Evolutionary conservation across 2,888 invertebrate species (phyloP).

Genomic region (Oasisia sp.): DNA sequence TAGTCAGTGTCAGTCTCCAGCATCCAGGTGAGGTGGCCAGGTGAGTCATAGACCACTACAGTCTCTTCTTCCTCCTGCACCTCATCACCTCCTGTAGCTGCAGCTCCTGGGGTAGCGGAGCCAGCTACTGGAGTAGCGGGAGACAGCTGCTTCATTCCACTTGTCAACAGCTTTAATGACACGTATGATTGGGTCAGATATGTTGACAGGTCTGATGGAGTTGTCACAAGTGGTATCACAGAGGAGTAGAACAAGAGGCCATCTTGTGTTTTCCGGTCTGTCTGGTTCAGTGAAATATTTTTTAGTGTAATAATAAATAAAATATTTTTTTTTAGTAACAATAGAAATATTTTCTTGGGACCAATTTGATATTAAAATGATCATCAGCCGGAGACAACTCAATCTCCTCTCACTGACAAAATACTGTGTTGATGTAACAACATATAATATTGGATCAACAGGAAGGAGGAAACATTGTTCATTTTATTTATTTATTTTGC

Average conservation of each 20-base stretch:
- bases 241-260: too few relatives aligned
- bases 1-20: neutral
- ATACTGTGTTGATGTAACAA: neutral
- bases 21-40: neutral
- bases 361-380: too few relatives aligned
- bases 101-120: neutral
- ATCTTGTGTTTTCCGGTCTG: too few relatives aligned
- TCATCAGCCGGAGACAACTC: neutral
- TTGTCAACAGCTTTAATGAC: too few relatives aligned
- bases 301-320: too few relatives aligned
- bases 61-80: neutral
- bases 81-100: neutral
- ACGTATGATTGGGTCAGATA: too few relatives aligned
- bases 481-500: too few relatives aligned
- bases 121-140: neutral
- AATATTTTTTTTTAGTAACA: too few relatives aligned
- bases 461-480: neutral
- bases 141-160: neutral
- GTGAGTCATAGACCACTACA: neutral
- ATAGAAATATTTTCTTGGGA: too few relatives aligned
- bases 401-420: neutral
- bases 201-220: too few relatives aligned
- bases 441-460: neutral
- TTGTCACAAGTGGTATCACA: too few relatives aligned
- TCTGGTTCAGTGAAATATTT: too few relatives aligned